These are phyloP conservation scores for Ammodytes dubius DNA, from an alignment of 2,113 vertebrate genomes.

Conservation along the genomic window DNA sequence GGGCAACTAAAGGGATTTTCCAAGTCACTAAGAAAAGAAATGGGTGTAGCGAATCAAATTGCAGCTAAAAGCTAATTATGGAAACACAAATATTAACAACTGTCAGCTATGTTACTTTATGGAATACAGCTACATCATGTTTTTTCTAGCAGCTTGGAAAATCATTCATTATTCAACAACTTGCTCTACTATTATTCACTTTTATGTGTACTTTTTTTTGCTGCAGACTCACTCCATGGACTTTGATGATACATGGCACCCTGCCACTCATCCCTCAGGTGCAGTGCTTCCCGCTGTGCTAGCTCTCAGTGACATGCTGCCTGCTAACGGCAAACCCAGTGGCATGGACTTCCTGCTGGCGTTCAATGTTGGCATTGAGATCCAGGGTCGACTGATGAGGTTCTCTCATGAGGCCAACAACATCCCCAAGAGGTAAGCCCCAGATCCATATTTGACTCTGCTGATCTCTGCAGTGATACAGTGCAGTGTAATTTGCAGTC, in stretches of 20 bases:
- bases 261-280: slow-evolving; percentile 91
- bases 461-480: slow-evolving; percentile 36
- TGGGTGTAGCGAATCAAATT: slow-evolving; percentile 10
- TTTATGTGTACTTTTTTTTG: neutral
- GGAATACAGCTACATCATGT: neutral
- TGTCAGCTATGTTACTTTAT: neutral
- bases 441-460: slow-evolving; percentile 23
- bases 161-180: neutral
- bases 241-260: slow-evolving; percentile 93
- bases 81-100: neutral
- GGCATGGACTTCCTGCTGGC: slow-evolving; percentile 89
- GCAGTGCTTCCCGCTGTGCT: slow-evolving; percentile 90
- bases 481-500: slow-evolving; percentile 23
- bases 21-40: neutral
- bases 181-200: neutral
- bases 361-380: slow-evolving; percentile 91
- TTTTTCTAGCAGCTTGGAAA: neutral
- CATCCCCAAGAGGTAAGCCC: slow-evolving; percentile 90
- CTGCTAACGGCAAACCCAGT: slow-evolving; percentile 82
- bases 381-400: slow-evolving; percentile 90
- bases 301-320: slow-evolving; percentile 89
- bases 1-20: slow-evolving; percentile 2
- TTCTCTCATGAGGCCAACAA: slow-evolving; percentile 89
- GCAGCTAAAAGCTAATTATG: neutral
- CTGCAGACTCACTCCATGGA: slow-evolving; percentile 91